phyloP scores from a whole-genome alignment of 2,888 invertebrate species.

The Molanna angustata region DNA sequence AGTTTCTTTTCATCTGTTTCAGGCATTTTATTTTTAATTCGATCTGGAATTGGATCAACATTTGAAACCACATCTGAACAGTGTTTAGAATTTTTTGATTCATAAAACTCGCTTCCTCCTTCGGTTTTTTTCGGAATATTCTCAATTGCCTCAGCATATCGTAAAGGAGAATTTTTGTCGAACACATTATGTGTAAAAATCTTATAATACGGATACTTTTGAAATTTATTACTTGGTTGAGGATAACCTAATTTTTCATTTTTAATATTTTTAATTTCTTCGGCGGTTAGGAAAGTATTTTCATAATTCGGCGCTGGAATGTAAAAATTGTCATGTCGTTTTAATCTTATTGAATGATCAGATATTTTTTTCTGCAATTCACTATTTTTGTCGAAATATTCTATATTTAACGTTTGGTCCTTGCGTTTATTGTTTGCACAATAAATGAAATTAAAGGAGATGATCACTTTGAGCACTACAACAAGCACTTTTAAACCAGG shows the following conservation, averaged over 20 bases:
- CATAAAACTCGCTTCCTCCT: slow-evolving; percentile 70
- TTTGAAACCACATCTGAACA: slow-evolving; percentile 57
- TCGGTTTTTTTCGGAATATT: slow-evolving; percentile 61
- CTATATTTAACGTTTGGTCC: no score
- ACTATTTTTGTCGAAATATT: no score
- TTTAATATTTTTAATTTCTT: slow-evolving; percentile 36
- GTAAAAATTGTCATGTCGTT: slow-evolving; percentile 37
- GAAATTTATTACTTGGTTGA: background rate
- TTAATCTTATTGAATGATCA: slow-evolving; percentile 34
- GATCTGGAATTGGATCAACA: slow-evolving; percentile 55
- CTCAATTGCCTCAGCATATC: slow-evolving; percentile 63
- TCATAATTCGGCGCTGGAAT: slow-evolving; percentile 43
- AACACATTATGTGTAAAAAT: slow-evolving; percentile 64
- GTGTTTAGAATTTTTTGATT: slow-evolving; percentile 53
- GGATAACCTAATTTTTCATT: slow-evolving; percentile 36
- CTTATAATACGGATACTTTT: slow-evolving; percentile 35
- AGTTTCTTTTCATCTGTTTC: slow-evolving; percentile 37
- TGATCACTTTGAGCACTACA: no score
- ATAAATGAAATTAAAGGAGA: no score
- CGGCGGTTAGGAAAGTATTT: slow-evolving; percentile 40
- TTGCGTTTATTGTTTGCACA: no score
- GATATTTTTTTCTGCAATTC: no score
- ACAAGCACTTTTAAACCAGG: no score
- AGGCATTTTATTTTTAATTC: slow-evolving; percentile 38
- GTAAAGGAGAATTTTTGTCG: slow-evolving; percentile 59